These are phyloP conservation scores for Campylomormyrus numenius DNA, from an alignment of 2,113 vertebrate species.

Conservation along the genomic window DNA sequence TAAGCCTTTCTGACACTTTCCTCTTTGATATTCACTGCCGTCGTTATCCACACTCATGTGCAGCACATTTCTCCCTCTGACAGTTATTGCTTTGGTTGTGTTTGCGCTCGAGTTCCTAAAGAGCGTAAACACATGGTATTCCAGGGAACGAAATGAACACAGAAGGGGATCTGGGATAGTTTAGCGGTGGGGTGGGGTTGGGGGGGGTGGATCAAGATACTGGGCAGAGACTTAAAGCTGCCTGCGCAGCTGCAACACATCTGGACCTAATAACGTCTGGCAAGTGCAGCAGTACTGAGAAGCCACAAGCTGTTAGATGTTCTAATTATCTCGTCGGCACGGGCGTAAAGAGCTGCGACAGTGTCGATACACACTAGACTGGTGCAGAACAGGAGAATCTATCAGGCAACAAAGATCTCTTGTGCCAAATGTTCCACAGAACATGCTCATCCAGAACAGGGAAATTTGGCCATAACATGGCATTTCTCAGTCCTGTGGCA, in stretches of 20 bases:
- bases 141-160: not conserved
- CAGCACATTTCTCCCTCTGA: not conserved
- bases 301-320: not conserved
- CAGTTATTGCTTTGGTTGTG: not conserved
- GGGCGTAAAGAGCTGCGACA: not conserved
- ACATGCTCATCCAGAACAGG: not conserved
- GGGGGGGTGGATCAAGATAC: not conserved
- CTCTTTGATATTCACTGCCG: not conserved
- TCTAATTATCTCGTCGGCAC: slow-evolving; percentile 7
- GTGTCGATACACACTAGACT: not conserved
- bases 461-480: not conserved
- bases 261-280: slow-evolving; percentile 5
- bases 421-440: not conserved
- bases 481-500: not conserved
- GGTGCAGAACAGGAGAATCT: not conserved
- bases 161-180: not conserved
- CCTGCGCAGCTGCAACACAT: not conserved
- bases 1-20: not conserved
- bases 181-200: not conserved
- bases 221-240: not conserved
- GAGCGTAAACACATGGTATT: not conserved
- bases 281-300: not conserved
- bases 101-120: not conserved
- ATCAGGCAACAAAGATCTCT: not conserved
- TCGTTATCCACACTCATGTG: not conserved